Percentiles rank a stretch among this genome's conserved stretches.
These are phyloP conservation scores for Megathymus violae DNA, from an alignment of 1,140 invertebrate genomes.

Conservation along the genomic window DNA sequence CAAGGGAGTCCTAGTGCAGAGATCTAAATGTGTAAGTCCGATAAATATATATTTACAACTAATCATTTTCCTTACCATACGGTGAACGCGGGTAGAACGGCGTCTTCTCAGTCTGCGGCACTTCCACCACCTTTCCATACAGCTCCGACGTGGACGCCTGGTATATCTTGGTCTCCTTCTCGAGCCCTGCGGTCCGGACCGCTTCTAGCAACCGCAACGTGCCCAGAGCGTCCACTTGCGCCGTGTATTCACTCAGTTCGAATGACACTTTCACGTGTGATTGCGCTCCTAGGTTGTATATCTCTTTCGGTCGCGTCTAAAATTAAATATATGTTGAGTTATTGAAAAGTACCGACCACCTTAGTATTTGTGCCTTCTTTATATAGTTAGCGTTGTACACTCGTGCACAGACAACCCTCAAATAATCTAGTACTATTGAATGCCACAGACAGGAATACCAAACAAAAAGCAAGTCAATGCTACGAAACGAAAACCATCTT, in stretches of 20 bases:
- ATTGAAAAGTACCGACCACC: too few relatives aligned
- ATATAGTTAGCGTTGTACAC: too few relatives aligned
- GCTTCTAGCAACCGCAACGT: conserved; percentile 97
- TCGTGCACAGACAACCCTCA: too few relatives aligned
- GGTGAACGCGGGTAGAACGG: conserved; percentile 99
- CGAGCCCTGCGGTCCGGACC: conserved; percentile 95
- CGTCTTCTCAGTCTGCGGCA: conserved; percentile 98
- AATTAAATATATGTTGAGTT: conserved; percentile 16
- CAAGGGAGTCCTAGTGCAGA: too few relatives aligned
- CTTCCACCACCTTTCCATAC: conserved; percentile 98
- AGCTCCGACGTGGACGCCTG: conserved; percentile 99
- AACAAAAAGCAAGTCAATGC: too few relatives aligned
- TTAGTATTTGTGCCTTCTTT: too few relatives aligned
- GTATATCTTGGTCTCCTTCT: conserved; percentile 95
- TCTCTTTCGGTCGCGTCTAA: conserved; percentile 93
- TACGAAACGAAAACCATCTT: too few relatives aligned
- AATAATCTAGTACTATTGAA: too few relatives aligned
- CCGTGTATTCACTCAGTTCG: conserved; percentile 99
- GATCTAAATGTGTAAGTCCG: too few relatives aligned
- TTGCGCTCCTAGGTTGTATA: conserved; percentile 99
- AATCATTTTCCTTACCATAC: conserved; percentile 90
- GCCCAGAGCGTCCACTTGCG: conserved; percentile 98
- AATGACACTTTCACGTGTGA: conserved; percentile 99
- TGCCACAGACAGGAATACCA: too few relatives aligned
- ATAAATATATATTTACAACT: conserved; percentile 12